Evolutionary conservation across 2,888 invertebrate species (phyloP).

Genomic region (Choristoneura rosaceana): DNA sequence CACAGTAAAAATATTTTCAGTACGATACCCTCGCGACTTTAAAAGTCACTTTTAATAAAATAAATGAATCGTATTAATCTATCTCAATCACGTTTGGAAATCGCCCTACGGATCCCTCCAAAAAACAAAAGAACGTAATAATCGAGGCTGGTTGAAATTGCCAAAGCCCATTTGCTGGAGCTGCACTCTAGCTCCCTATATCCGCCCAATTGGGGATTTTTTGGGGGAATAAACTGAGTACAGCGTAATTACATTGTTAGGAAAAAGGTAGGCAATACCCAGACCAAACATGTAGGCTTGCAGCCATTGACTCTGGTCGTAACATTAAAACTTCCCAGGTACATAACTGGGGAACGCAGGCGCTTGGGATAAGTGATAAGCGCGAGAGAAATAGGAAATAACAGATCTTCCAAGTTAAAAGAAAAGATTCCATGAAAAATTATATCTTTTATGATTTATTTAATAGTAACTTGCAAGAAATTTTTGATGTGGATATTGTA

Average conservation of each 20-base stretch:
- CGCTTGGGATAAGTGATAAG: slow-evolving; percentile 7
- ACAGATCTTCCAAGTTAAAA: too few species aligned
- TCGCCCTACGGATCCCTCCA: neutral
- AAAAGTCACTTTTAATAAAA: too few species aligned
- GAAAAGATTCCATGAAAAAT: too few species aligned
- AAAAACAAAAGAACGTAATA: slow-evolving; percentile 25
- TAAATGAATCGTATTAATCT: too few species aligned
- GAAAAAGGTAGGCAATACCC: slow-evolving; percentile 39
- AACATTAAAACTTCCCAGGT: slow-evolving; percentile 44
- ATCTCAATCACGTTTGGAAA: too few species aligned
- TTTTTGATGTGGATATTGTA: too few species aligned
- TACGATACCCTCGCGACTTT: too few species aligned
- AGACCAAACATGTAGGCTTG: slow-evolving; percentile 39
- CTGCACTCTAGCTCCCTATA: slow-evolving; percentile 22
- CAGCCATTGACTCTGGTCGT: slow-evolving; percentile 39
- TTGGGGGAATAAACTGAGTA: slow-evolving; percentile 24
- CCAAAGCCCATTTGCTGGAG: slow-evolving; percentile 19
- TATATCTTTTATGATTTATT: too few species aligned
- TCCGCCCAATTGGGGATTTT: slow-evolving; percentile 32
- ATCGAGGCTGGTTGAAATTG: slow-evolving; percentile 19
- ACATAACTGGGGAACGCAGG: slow-evolving; percentile 31
- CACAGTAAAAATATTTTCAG: too few species aligned
- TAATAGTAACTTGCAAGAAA: too few species aligned
- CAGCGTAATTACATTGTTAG: slow-evolving; percentile 38
- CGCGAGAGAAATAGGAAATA: neutral